Percentiles rank a stretch among this genome's conserved stretches.
Evolutionary conservation across 2,113 vertebrate genomes (phyloP).

Genomic region (Ginglymostoma cirratum): DNA sequence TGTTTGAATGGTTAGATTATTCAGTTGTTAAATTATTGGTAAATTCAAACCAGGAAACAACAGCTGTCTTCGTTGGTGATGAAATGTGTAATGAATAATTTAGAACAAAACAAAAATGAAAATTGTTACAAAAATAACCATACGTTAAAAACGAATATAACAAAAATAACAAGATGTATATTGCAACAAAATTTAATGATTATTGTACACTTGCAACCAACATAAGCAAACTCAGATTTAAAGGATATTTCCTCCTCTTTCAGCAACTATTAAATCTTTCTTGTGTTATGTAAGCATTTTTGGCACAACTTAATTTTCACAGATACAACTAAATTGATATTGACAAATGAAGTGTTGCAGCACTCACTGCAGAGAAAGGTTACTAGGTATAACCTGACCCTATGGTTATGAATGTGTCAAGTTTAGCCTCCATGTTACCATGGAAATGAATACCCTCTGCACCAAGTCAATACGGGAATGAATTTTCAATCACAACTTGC

Average conservation of each 20-base stretch:
- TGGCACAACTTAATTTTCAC: slow-evolving; percentile 33
- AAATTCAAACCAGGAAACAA: not conserved
- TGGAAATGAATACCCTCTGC: slow-evolving; percentile 37
- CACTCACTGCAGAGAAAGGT: slow-evolving; percentile 30
- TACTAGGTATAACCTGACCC: slow-evolving; percentile 35
- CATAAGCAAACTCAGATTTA: slow-evolving; percentile 22
- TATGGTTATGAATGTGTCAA: slow-evolving; percentile 35
- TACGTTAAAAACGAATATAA: not conserved
- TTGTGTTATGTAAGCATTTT: not conserved
- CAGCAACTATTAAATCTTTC: not conserved
- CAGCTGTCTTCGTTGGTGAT: not conserved
- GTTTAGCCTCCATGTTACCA: slow-evolving; percentile 33
- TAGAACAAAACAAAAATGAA: not conserved
- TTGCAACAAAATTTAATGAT: slow-evolving; percentile 35
- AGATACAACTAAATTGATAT: slow-evolving; percentile 37
- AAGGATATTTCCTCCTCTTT: slow-evolving; percentile 13
- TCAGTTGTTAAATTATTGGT: not conserved
- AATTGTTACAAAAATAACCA: not conserved
- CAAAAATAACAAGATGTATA: not conserved
- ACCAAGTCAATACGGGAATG: slow-evolving; percentile 1
- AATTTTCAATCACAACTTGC: slow-evolving; percentile 38
- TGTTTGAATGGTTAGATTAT: not conserved
- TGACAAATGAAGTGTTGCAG: slow-evolving; percentile 33
- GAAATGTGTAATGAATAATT: not conserved
- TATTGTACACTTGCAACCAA: slow-evolving; percentile 23